Percentiles rank a stretch among this genome's conserved stretches.
phyloP scores from a whole-genome alignment of 2,888 invertebrate species.

The Hirtodrosophila cameraria region DNA sequence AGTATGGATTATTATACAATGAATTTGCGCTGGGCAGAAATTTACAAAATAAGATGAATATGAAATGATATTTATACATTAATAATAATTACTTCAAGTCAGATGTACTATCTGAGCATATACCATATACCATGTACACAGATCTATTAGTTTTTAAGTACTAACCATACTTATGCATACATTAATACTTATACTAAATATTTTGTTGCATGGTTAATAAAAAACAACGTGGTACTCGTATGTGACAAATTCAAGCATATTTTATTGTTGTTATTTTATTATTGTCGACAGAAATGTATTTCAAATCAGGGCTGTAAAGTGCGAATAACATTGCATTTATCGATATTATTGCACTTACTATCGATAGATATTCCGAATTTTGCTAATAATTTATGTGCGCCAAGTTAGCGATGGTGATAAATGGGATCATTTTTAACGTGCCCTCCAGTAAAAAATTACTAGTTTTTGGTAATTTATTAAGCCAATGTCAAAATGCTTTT shows the following conservation, averaged over 20 bases:
- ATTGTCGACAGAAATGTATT: no score
- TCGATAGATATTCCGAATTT: no score
- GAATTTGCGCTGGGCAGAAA: conserved; percentile 40
- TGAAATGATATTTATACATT: conserved; percentile 39
- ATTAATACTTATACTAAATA: conserved; percentile 7
- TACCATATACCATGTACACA: conserved; percentile 19
- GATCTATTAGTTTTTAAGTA: conserved; percentile 14
- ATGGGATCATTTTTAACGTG: no score
- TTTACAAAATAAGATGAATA: conserved; percentile 18
- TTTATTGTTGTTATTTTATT: no score
- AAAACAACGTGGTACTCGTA: conserved; percentile 1
- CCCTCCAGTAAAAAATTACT: no score
- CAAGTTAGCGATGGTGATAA: no score
- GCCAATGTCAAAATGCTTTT: no score
- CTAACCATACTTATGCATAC: conserved; percentile 4
- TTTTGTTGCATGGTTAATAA: conserved; percentile 28
- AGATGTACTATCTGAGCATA: conserved; percentile 24
- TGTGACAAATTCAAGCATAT: not conserved
- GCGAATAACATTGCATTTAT: no score
- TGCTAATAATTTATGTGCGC: no score
- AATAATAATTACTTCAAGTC: conserved; percentile 8
- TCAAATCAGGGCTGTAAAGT: no score
- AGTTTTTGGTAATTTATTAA: no score
- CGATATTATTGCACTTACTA: no score
- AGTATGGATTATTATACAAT: conserved; percentile 40